phyloP scores from a whole-genome alignment of 2,113 vertebrate genomes.

The Galbula dea region DNA sequence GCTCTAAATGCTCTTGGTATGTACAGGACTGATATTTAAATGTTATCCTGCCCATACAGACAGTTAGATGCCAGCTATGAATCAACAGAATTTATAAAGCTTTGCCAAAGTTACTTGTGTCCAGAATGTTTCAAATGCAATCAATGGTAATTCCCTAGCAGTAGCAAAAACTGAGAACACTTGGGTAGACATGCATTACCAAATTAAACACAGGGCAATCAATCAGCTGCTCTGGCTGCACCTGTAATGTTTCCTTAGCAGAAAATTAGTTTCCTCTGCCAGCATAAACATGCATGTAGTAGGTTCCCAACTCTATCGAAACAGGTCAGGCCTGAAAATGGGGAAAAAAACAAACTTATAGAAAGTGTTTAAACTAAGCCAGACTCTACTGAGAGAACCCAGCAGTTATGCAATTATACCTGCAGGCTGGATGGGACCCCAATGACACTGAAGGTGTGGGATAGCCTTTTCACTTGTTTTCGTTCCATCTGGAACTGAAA shows the following conservation, averaged over 20 bases:
- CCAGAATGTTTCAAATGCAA: not conserved
- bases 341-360: not conserved
- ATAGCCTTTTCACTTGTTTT: not conserved
- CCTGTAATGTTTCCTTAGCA: not conserved
- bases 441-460: not conserved
- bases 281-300: not conserved
- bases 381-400: not conserved
- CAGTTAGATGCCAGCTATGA: conserved; percentile 21
- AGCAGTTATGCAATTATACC: not conserved
- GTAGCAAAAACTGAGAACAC: not conserved
- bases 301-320: not conserved
- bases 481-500: not conserved
- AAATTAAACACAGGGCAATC: not conserved
- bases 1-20: conserved; percentile 40
- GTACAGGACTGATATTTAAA: not conserved
- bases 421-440: not conserved
- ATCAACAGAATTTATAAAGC: conserved; percentile 32
- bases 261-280: not conserved
- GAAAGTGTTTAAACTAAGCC: not conserved
- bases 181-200: not conserved
- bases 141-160: not conserved
- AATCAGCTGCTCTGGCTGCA: not conserved
- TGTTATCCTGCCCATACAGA: not conserved
- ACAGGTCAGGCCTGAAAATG: not conserved
- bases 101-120: conserved; percentile 2